Evolutionary conservation across 2,888 invertebrate genomes (phyloP).

Genomic region (Syritta pipiens): DNA sequence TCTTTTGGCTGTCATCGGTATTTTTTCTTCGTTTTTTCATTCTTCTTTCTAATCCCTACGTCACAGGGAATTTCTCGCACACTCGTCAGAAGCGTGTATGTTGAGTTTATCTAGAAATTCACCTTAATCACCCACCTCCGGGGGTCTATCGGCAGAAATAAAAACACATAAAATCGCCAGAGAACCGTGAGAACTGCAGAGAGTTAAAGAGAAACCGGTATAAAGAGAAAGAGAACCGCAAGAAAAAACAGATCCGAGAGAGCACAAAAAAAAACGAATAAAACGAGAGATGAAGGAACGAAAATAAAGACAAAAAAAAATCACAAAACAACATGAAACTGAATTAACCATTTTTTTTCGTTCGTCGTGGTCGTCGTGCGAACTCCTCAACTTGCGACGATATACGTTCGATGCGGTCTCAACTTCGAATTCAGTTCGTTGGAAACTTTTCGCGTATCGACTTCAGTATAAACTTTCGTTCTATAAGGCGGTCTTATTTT

Average conservation of each 20-base stretch:
- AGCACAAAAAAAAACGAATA: conserved; percentile 19
- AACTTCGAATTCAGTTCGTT: conserved; percentile 66
- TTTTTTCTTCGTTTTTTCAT: too few species aligned
- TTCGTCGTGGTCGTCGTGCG: conserved; percentile 31
- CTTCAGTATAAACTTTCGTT: conserved; percentile 46
- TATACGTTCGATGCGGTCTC: conserved; percentile 67
- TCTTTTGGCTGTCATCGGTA: too few species aligned
- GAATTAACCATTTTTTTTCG: conserved; percentile 47
- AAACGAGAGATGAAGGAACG: conserved; percentile 10
- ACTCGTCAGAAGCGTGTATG: conserved; percentile 1
- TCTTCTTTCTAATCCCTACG: conserved; percentile 4
- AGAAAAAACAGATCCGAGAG: conserved; percentile 37
- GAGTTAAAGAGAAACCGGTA: conserved; percentile 49
- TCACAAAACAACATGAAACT: conserved; percentile 20
- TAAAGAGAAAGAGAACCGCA: conserved; percentile 33
- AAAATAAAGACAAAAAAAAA: conserved; percentile 6
- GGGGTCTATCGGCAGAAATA: conserved; percentile 1
- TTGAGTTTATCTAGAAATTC: conserved; percentile 24
- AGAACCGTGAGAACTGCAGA: conserved; percentile 39
- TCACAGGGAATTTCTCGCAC: conserved; percentile 49
- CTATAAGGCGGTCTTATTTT: conserved; percentile 17
- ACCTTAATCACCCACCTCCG: conserved; percentile 22
- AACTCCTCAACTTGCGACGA: conserved; percentile 68
- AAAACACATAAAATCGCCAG: neutral
- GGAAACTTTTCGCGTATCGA: conserved; percentile 64